These are phyloP conservation scores for Drosophila cognata DNA, from an alignment of 2,888 invertebrate genomes.

Conservation along the genomic window DNA sequence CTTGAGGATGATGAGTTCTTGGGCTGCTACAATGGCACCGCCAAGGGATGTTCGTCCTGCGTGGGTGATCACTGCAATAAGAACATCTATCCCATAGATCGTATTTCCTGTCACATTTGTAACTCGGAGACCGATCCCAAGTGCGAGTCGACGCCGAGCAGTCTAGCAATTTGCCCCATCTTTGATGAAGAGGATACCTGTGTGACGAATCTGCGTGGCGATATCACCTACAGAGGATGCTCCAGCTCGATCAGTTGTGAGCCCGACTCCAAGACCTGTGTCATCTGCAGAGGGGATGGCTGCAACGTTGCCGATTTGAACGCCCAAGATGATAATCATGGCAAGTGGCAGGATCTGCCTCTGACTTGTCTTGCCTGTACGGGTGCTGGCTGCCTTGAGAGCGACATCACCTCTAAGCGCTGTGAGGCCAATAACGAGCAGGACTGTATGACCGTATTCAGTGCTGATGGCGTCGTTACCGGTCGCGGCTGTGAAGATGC, in stretches of 20 bases:
- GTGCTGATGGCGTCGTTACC: slow-evolving; percentile 60
- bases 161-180: slow-evolving; percentile 65
- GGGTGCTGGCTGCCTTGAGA: slow-evolving; percentile 58
- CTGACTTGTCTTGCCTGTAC: slow-evolving; percentile 73
- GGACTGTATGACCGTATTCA: slow-evolving; percentile 81
- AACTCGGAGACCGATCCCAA: slow-evolving; percentile 61
- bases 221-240: slow-evolving; percentile 76
- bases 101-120: slow-evolving; percentile 79
- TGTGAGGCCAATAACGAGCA: slow-evolving; percentile 81
- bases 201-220: slow-evolving; percentile 70
- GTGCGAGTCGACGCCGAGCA: slow-evolving; percentile 71
- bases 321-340: slow-evolving; percentile 70
- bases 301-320: slow-evolving; percentile 77
- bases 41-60: slow-evolving; percentile 69
- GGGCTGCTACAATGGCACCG: slow-evolving; percentile 75
- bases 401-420: slow-evolving; percentile 8
- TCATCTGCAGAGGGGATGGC: slow-evolving; percentile 66
- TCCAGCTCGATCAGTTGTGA: slow-evolving; percentile 72
- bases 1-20: slow-evolving; percentile 78
- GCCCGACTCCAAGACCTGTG: slow-evolving; percentile 63
- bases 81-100: slow-evolving; percentile 66
- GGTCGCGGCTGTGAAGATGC: slow-evolving; percentile 79
- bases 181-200: slow-evolving; percentile 73
- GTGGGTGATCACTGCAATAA: slow-evolving; percentile 72
- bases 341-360: slow-evolving; percentile 84